phyloP scores from a whole-genome alignment of 2,113 vertebrate genomes.

The Salminus brasiliensis region DNA sequence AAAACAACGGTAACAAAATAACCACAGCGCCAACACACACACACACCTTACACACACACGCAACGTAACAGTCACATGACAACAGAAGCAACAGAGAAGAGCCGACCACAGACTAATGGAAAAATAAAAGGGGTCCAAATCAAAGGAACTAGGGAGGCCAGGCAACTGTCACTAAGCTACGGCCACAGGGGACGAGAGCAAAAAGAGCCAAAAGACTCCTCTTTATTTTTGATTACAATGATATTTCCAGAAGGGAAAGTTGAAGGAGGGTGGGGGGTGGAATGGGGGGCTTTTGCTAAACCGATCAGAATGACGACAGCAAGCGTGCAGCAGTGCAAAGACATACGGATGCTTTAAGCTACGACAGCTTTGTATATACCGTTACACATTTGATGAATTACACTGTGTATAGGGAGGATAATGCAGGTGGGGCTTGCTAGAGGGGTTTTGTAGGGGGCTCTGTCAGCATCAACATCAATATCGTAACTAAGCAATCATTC shows the following conservation, averaged over 20 bases:
- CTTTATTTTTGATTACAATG: slow-evolving; percentile 10
- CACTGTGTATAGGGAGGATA: slow-evolving; percentile 19
- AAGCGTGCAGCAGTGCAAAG: slow-evolving; percentile 46
- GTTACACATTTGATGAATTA: slow-evolving; percentile 21
- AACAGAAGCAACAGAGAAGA: slow-evolving; percentile 43
- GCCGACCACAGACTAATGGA: slow-evolving; percentile 57
- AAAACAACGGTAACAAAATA: slow-evolving; percentile 72
- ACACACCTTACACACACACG: too few species aligned
- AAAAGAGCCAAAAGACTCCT: slow-evolving; percentile 11
- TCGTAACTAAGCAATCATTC: slow-evolving; percentile 19
- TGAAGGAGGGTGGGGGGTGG: background rate
- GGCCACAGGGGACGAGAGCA: slow-evolving; percentile 46
- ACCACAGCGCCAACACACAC: slow-evolving; percentile 37
- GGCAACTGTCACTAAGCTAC: slow-evolving; percentile 76
- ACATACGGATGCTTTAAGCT: slow-evolving; percentile 40
- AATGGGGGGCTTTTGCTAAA: slow-evolving; percentile 7
- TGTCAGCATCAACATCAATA: slow-evolving; percentile 14
- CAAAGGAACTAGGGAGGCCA: slow-evolving; percentile 80
- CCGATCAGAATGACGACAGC: slow-evolving; percentile 45
- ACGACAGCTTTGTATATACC: slow-evolving; percentile 10
- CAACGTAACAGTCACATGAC: slow-evolving; percentile 20
- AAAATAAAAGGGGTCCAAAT: slow-evolving; percentile 70
- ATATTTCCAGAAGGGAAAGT: background rate
- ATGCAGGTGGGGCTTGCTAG: slow-evolving; percentile 38
- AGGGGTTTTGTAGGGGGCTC: slow-evolving; percentile 24